Base-by-base conservation (phyloP, 1,140 invertebrate genomes). In the Anthonomus grandis region DNA sequence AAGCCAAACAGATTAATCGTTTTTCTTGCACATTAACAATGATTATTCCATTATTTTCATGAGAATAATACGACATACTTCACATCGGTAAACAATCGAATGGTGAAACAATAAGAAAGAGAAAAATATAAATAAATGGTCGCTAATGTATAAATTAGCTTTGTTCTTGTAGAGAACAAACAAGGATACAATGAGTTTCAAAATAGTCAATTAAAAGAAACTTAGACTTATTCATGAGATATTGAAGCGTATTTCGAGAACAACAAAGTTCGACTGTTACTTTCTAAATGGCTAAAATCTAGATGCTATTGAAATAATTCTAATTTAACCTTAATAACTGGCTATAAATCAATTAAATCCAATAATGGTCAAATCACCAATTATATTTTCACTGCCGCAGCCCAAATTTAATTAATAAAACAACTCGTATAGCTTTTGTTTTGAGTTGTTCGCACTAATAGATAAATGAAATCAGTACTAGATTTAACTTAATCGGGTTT, bases 41-140 rank as follows among this genome's bases (percentile, higher is more conserved):
- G 17, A n/a, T n/a, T n/a, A n/a, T 47, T 18, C 2, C 24, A 22
- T 44, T 44, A 23, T 13, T 18, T 44, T 24, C 12, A 15, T 47
- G 45, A 27, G 45, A 47, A 27, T n/a, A 9, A 5, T 15, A 17
- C 45, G 45, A 47, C 45, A 47, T 19, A 47, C 45, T 47, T 47
- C 45, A 27, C 45, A 47, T 15, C 13, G 13, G 23, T 15, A 31
- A 47, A 47, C n/a, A 47, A 47, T 47, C 19, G 13, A 12, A 47
- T 25, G 31, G n/a, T n/a, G n/a, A 47, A 27, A 31, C 19, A 47
- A n/a, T 47, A 13, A 25, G 18, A 24, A 46, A 19, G 31, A 47
- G 31, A 25, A 47, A 47, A 17, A 27, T 27, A 25, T 17, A 27
- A 47, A 47, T 47, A 47, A 47, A 47, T 27, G 23, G 31, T 25